phyloP scores from a whole-genome alignment of 2,797 vertebrate genomes.

The Odontamblyopus lacepedii region DNA sequence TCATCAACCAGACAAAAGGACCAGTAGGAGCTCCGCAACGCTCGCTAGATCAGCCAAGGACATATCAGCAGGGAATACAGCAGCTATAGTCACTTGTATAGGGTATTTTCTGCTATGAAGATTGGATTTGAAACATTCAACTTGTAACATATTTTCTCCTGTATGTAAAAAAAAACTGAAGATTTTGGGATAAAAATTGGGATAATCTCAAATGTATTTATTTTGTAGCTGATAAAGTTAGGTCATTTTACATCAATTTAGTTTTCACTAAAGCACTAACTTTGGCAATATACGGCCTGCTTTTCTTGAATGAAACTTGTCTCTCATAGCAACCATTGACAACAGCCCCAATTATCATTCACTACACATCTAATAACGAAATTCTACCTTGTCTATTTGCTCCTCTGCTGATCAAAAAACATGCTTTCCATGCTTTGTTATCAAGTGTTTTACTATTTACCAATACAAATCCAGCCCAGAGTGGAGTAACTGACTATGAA shows the following conservation, averaged over 20 bases:
- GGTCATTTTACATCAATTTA: background rate
- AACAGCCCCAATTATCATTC: background rate
- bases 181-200: background rate
- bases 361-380: background rate
- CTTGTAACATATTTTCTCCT: background rate
- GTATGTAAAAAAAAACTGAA: background rate
- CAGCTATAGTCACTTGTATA: background rate
- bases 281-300: background rate
- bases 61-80: background rate
- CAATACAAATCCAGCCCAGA: constrained; percentile 11
- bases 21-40: constrained; percentile 11
- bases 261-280: background rate
- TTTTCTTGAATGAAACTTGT: constrained; percentile 3
- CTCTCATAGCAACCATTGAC: background rate
- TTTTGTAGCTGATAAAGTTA: background rate
- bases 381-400: background rate
- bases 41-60: constrained; percentile 17
- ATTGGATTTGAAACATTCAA: background rate
- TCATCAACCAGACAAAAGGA: constrained; percentile 46
- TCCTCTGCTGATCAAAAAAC: constrained; percentile 11
- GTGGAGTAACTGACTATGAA: constrained; percentile 29
- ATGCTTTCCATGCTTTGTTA: background rate
- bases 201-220: background rate
- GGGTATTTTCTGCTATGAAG: background rate
- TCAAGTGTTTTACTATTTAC: background rate